Conservation (phyloP, 2,888 invertebrate genomes). For the Tetranychus piercei region DNA sequence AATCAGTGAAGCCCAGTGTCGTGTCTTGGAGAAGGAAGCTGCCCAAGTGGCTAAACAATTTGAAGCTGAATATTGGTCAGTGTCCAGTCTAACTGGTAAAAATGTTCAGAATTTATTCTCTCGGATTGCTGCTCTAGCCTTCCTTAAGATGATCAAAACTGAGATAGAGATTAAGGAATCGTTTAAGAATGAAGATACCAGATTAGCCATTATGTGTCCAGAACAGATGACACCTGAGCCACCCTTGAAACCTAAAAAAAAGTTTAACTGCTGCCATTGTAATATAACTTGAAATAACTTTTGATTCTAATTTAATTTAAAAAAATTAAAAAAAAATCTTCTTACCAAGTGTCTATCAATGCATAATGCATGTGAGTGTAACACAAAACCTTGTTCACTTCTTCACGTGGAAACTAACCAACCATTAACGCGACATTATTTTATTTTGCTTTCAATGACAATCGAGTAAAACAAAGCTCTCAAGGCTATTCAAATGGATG, state of each 20-base stretch:
- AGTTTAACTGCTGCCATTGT: background rate
- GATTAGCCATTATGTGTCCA: background rate
- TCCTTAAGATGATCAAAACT: background rate
- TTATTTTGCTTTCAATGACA: no score
- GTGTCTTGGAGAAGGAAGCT: background rate
- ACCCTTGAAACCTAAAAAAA: background rate
- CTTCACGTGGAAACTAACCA: no score
- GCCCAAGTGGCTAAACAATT: background rate
- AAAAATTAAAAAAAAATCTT: background rate
- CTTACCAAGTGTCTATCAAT: no score
- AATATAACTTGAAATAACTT: background rate
- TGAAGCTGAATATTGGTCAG: conserved; percentile 7
- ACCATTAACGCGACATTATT: no score
- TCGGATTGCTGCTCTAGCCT: conserved; percentile 2
- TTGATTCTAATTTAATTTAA: background rate
- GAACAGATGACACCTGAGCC: background rate
- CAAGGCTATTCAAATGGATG: no score
- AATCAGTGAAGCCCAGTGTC: background rate
- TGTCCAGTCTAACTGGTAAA: background rate
- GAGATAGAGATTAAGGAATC: conserved; percentile 10
- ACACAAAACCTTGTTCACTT: no score
- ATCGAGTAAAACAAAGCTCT: no score
- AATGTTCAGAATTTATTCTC: conserved; percentile 7
- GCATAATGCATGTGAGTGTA: no score
- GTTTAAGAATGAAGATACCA: background rate